Evolutionary conservation across 2,888 invertebrate genomes (phyloP), one percentile per base, ranked within the genome.

Genomic region (Campoplex capitator): DNA sequence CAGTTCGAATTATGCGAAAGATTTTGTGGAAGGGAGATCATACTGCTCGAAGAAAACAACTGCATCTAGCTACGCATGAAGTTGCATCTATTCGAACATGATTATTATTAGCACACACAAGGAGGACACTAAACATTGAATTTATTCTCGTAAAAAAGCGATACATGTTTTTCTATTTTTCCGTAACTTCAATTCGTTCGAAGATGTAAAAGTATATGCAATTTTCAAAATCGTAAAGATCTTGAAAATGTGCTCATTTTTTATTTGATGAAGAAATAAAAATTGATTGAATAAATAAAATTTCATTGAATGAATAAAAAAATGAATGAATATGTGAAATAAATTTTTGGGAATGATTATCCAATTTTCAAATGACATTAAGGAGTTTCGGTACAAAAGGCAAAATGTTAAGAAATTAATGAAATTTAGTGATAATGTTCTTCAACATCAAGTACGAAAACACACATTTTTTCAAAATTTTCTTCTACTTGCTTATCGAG

Each of bases 1-100:
- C 58, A 84, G 83, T 71, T 54, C 3, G 70, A 76, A 76, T 65
- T 70, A 75, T 54, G 65, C 48, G 70, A 75, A 70, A 54, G 74
- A 54, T 51, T 38, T 28, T 32, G 42, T n/a, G 54, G 35, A 38
- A 65, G 48, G 67, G 48, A 68, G n/a, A 7, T 45, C 48, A 32
- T 42, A 38, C n/a, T 75, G 51, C n/a, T 38, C 35, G 58, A 16
- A 78, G 54, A 35, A 62, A 70, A 80, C 84, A 70, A 80, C 84
- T 84, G 80, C 75, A 4, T 70, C 45, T 70, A 68, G 42, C 56
- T 79, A 84, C 56, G 35, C 51, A 54, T 54, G 1, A 28, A 71
- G 51, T 77, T 62, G 42, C 67, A 23, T 45, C 56, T 38, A 42
- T 38, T 54, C 35, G 35, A 65, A 56, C 51, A 28, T 65, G 2